Percentiles rank a stretch among this genome's conserved stretches.
Conservation (phyloP, 2,113 vertebrate species). For the Delphinapterus leucas region DNA sequence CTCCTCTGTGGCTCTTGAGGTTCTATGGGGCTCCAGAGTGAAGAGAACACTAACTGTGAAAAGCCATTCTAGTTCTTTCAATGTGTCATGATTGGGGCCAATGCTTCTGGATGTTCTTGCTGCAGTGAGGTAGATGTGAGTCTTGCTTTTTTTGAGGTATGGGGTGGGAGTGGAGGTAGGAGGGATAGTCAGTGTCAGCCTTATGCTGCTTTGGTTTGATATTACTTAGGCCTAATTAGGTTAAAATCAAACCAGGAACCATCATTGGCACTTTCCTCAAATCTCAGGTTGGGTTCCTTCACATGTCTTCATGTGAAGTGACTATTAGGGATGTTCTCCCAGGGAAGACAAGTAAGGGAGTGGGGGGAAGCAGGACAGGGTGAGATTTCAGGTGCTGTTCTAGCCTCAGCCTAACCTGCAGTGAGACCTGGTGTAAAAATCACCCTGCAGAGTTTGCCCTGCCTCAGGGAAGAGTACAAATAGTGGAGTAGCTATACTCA, state of each 20-base stretch:
- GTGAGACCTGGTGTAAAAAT: background rate
- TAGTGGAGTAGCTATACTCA: too few species aligned
- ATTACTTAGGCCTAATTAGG: background rate
- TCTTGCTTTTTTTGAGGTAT: background rate
- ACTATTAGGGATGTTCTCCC: background rate
- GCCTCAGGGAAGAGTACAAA: background rate
- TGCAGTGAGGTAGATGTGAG: background rate
- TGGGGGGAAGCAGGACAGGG: too few species aligned
- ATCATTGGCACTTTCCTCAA: background rate
- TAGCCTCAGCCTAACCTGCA: background rate
- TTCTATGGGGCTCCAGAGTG: background rate
- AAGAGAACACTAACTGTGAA: background rate
- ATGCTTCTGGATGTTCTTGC: background rate
- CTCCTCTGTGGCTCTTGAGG: background rate
- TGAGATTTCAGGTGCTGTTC: background rate
- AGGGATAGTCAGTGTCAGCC: background rate
- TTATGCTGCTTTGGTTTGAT: background rate
- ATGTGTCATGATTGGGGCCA: background rate
- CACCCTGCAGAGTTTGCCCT: background rate
- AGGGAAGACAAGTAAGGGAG: background rate
- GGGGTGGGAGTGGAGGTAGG: background rate
- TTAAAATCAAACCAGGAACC: background rate
- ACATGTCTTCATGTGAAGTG: background rate
- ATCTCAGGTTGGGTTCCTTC: background rate
- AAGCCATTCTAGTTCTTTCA: background rate